Conservation (phyloP, 2,797 vertebrate genomes). For the Lacerta bilineata region DNA sequence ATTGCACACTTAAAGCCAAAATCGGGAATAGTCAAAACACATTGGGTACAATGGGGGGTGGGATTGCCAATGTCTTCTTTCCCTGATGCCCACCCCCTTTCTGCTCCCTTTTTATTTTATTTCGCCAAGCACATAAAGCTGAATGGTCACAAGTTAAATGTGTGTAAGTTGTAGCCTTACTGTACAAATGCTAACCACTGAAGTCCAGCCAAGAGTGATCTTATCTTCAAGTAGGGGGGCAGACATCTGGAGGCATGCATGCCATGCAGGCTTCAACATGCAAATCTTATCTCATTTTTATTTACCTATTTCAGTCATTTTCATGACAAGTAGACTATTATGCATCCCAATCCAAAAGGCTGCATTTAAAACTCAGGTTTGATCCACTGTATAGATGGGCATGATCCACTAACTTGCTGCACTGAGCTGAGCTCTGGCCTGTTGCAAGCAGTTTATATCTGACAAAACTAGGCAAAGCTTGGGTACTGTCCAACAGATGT, state of each 20-base stretch:
- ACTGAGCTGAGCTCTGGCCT: not conserved
- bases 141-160: too few relatives aligned
- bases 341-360: not conserved
- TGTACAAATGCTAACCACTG: conserved; percentile 41
- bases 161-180: too few relatives aligned
- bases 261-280: conserved; percentile 61
- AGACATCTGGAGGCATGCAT: conserved; percentile 55
- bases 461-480: not conserved
- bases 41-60: too few relatives aligned
- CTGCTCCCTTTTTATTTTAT: too few relatives aligned
- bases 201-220: conserved; percentile 65
- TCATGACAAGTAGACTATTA: conserved; percentile 1
- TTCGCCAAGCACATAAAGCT: too few relatives aligned
- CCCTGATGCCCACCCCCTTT: too few relatives aligned
- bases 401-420: conserved; percentile 21
- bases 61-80: too few relatives aligned
- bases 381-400: not conserved
- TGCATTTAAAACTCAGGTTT: conserved; percentile 22
- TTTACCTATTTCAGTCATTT: conserved; percentile 54
- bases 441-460: not conserved
- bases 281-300: conserved; percentile 62
- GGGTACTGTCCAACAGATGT: not conserved
- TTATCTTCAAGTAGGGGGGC: conserved; percentile 69
- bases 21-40: too few relatives aligned
- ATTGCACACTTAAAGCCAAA: too few relatives aligned